Evolutionary conservation across 2,113 vertebrate species (phyloP), one percentile per base, ranked within the genome.

Genomic region (Pedetes capensis): DNA sequence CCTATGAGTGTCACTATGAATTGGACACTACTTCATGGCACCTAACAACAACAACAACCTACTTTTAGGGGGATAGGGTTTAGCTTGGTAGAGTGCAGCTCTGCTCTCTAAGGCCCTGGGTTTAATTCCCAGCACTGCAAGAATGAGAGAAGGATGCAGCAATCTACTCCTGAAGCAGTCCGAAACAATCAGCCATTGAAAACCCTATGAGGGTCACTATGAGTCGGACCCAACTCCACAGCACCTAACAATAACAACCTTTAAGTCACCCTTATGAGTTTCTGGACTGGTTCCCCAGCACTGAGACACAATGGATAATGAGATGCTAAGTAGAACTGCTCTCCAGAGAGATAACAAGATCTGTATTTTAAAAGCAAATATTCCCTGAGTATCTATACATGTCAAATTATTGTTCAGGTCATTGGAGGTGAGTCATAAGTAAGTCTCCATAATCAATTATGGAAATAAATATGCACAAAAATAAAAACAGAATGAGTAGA

Each of bases 361-460:
- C n/a, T 37, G 25, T 49, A 53, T 96, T 88, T 81, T 59, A 57
- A 89, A 88, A 82, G 79, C 34, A 71, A 91, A 81, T 69, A 51
- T 32, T 64, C 71, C 42, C 71, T 7, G 32, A 93, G 25, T 59
- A 53, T 39, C 61, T 64, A 1, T 39, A 5, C 8, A 44, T 55
- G 68, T 61, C 89, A 76, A 55, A 53, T 71, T 49, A 37, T 86
- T 89, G 59, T 85, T 84, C 29, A 47, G 42, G 68, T 22, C 47
- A 57, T 34, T 88, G 75, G 49, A 74, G 34, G 37, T 39, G n/a
- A 94, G 86, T 57, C 89, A 74, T 3, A 12, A 39, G 66, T 68
- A 87, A 71, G 87, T 80, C 66, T 93, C 89, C 59, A 25, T 25
- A 16, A 29, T 76, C 71, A 27, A 51, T 51, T 63, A 11, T 39